Percentiles rank a stretch among this genome's conserved stretches.
Evolutionary conservation across 2,113 vertebrate genomes (phyloP).

Genomic region (Diadophis punctatus): DNA sequence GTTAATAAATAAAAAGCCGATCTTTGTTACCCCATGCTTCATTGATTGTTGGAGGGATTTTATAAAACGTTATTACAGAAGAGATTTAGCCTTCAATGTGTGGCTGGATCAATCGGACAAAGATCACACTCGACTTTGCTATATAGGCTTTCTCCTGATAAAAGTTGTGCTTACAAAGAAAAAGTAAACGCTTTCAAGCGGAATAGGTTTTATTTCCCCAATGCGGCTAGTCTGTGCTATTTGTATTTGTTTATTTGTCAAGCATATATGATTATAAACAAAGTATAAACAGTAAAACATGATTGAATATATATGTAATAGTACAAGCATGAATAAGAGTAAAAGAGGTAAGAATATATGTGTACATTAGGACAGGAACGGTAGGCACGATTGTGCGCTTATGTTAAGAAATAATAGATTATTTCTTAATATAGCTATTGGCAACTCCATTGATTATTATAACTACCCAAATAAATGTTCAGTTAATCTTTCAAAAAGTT

Average conservation of each 20-base stretch:
- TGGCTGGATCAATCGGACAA: background rate
- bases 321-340: no score
- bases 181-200: background rate
- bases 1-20: background rate
- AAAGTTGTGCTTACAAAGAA: background rate
- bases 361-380: no score
- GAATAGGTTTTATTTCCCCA: background rate
- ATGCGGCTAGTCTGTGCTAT: background rate
- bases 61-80: background rate
- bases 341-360: no score
- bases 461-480: background rate
- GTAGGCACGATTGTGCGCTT: no score
- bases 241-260: no score
- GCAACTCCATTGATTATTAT: background rate
- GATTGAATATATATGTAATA: no score
- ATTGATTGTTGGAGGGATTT: background rate
- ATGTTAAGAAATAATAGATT: no score
- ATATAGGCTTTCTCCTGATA: background rate
- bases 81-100: background rate
- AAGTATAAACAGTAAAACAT: no score
- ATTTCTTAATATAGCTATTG: background rate
- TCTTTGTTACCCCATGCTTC: background rate
- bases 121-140: background rate
- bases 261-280: no score
- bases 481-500: background rate